A percentile compares a stretch with the other conserved stretches of the same genome.
phyloP scores from a whole-genome alignment of 2,888 invertebrate species.

The Metopia argyrocephala region DNA sequence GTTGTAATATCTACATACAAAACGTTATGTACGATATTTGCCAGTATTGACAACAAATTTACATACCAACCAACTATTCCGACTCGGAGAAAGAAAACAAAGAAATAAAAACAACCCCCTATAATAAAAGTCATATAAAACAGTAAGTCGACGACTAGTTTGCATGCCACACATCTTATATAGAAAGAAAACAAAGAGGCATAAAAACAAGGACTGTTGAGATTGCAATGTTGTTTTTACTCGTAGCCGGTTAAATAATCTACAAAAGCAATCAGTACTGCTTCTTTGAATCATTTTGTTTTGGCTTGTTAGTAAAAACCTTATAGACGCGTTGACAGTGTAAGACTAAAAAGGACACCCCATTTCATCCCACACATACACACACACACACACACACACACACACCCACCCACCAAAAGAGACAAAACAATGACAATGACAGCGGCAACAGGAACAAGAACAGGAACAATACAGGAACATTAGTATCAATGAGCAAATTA shows the following conservation, averaged over 20 bases:
- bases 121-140: not conserved
- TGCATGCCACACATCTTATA: slow-evolving; percentile 22
- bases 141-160: slow-evolving; percentile 42
- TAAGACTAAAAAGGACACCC: too few relatives aligned
- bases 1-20: not conserved
- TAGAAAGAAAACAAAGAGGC: slow-evolving; percentile 25
- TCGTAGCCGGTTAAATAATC: too few relatives aligned
- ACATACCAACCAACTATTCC: slow-evolving; percentile 46
- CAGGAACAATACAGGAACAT: slow-evolving; percentile 66
- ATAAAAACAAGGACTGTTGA: slow-evolving; percentile 47
- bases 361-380: slow-evolving; percentile 26
- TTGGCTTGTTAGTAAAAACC: slow-evolving; percentile 59
- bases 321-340: too few relatives aligned
- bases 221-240: too few relatives aligned
- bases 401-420: too few relatives aligned
- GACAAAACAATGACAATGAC: slow-evolving; percentile 35
- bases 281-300: not conserved
- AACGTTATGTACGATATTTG: slow-evolving; percentile 52
- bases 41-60: slow-evolving; percentile 37
- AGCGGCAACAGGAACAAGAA: slow-evolving; percentile 24
- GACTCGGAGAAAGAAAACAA: not conserved
- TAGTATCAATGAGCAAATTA: slow-evolving; percentile 79
- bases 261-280: slow-evolving; percentile 24
- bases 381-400: slow-evolving; percentile 26
- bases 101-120: slow-evolving; percentile 23